A percentile compares a stretch with the other conserved stretches of the same genome.
These are phyloP conservation scores for Drosophila incognita DNA, from an alignment of 2,888 invertebrate species.

Conservation along the genomic window DNA sequence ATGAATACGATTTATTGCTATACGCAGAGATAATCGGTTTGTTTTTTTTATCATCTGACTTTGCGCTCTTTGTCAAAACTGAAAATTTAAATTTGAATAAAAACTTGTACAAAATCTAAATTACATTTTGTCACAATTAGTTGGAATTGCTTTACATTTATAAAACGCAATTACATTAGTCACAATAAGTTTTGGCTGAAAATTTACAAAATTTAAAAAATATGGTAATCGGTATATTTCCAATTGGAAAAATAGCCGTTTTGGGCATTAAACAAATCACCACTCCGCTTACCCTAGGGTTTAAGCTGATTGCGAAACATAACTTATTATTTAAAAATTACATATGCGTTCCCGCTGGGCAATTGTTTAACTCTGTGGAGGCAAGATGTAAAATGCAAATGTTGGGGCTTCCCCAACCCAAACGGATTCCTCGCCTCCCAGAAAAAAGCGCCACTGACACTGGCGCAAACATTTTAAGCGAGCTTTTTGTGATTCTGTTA, in stretches of 20 bases:
- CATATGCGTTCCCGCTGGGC: conserved; percentile 55
- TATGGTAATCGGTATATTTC: conserved; percentile 49
- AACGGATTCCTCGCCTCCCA: conserved; percentile 34
- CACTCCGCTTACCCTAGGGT: conserved; percentile 35
- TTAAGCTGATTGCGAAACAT: conserved; percentile 36
- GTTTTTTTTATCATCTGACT: neutral
- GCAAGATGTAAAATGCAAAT: conserved; percentile 49
- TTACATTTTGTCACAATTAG: too few relatives aligned
- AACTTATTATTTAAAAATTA: conserved; percentile 34
- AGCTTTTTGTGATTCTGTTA: conserved; percentile 40
- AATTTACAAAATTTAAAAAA: conserved; percentile 23
- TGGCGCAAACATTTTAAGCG: conserved; percentile 52
- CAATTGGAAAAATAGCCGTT: conserved; percentile 43
- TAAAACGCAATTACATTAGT: too few relatives aligned
- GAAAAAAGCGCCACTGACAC: conserved; percentile 35
- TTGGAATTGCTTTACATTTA: too few relatives aligned
- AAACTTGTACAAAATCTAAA: too few relatives aligned
- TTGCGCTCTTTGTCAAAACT: conserved; percentile 18
- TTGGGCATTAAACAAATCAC: conserved; percentile 42
- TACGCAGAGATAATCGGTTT: neutral
- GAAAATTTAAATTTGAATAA: conserved; percentile 27
- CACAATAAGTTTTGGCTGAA: too few relatives aligned
- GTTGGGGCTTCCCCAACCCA: conserved; percentile 53
- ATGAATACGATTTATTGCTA: neutral
- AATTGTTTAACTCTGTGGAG: conserved; percentile 47